Evolutionary conservation across 2,113 vertebrate genomes (phyloP).

Genomic region (Myotis lucifugus): DNA sequence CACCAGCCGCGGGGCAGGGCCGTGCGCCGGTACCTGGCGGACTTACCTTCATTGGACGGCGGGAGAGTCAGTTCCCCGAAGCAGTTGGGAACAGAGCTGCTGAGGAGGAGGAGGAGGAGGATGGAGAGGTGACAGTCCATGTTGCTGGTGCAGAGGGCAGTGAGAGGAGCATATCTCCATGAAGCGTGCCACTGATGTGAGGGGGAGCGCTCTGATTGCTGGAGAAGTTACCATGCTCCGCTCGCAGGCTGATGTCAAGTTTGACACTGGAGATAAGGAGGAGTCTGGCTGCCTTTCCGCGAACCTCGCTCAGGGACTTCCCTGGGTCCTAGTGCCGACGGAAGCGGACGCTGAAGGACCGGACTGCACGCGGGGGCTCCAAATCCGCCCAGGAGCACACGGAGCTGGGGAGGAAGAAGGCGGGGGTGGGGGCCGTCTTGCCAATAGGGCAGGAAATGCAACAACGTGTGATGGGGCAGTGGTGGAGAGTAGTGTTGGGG

Average conservation of each 20-base stretch:
- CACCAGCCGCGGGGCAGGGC: neutral
- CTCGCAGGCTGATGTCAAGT: constrained; percentile 90
- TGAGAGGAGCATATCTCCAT: constrained; percentile 93
- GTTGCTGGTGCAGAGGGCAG: constrained; percentile 91
- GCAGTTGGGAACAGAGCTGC: constrained; percentile 79
- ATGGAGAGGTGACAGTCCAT: constrained; percentile 92
- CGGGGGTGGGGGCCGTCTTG: neutral
- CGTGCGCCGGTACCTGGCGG: constrained; percentile 75
- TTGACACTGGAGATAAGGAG: constrained; percentile 91
- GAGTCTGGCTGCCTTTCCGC: constrained; percentile 83
- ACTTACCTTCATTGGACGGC: constrained; percentile 97
- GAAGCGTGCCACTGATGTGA: constrained; percentile 93
- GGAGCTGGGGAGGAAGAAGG: fast-evolving
- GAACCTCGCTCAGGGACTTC: constrained; percentile 56
- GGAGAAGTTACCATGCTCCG: constrained; percentile 89
- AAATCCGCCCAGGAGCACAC: neutral
- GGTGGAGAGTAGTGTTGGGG: too few relatives aligned
- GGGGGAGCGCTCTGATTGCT: constrained; percentile 82
- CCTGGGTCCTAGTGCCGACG: constrained; percentile 83
- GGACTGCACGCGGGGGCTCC: fast-evolving
- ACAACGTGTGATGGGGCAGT: neutral
- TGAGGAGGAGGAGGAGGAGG: constrained; percentile 85
- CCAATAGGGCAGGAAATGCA: neutral
- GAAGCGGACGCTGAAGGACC: fast-evolving
- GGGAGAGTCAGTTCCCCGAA: constrained; percentile 85